Conservation (phyloP, 2,888 invertebrate species). For the Cheilosia vulpina region DNA sequence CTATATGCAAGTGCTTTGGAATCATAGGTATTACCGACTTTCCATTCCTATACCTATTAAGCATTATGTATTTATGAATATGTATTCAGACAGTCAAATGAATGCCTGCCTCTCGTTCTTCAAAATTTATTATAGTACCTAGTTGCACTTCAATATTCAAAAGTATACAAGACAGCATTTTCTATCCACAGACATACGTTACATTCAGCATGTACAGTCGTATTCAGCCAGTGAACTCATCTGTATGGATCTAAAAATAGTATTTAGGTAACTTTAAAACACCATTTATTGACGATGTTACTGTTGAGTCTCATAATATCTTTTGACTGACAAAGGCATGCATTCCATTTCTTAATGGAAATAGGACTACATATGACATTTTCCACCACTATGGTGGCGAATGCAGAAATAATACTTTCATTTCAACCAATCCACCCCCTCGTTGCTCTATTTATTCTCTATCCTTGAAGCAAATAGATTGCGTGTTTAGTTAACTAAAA, state of each 20-base stretch:
- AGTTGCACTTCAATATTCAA: no score
- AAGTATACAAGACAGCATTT: no score
- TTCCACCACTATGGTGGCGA: constrained; percentile 43
- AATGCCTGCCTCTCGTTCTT: no score
- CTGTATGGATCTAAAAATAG: neutral
- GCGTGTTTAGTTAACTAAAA: constrained; percentile 49
- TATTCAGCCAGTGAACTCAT: neutral
- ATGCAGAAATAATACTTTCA: constrained; percentile 3
- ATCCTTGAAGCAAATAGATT: constrained; percentile 56
- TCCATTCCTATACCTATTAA: no score
- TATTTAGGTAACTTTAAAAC: constrained; percentile 1
- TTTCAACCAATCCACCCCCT: neutral
- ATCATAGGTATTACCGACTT: no score
- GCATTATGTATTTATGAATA: no score
- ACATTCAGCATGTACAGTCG: no score
- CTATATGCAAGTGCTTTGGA: no score
- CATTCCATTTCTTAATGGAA: constrained; percentile 58
- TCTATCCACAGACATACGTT: no score
- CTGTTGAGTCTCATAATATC: constrained; percentile 30
- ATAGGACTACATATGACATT: constrained; percentile 51
- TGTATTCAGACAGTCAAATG: no score
- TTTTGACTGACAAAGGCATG: constrained; percentile 55
- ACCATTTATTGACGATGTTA: constrained; percentile 25
- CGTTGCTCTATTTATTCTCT: constrained; percentile 48
- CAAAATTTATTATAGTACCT: no score